Evolutionary conservation across 2,113 vertebrate genomes (phyloP).

Genomic region (Lagopus leucura): DNA sequence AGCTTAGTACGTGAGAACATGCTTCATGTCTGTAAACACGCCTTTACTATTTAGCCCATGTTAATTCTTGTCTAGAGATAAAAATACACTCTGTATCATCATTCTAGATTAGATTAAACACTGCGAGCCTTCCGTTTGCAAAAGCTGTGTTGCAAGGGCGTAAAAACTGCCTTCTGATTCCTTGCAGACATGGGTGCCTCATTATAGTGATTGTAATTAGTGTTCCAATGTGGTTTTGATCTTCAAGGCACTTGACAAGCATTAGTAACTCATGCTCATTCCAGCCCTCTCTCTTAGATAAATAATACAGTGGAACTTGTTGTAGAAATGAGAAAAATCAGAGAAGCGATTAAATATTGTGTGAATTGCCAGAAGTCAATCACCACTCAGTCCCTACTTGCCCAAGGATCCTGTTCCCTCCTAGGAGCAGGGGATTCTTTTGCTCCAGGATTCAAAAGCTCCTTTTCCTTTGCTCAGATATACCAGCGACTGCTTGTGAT

Average conservation of each 20-base stretch:
- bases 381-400: neutral
- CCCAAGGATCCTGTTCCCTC: neutral
- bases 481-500: neutral
- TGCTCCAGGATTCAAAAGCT: neutral
- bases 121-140: neutral
- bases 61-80: constrained; percentile 38
- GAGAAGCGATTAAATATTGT: neutral
- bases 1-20: neutral
- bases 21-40: neutral
- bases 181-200: constrained; percentile 17
- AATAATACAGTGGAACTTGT: neutral
- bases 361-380: neutral
- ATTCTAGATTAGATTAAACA: neutral
- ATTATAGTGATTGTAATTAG: constrained; percentile 36
- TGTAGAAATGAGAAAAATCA: neutral
- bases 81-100: neutral
- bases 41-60: neutral
- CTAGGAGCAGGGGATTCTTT: neutral
- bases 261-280: neutral
- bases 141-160: neutral
- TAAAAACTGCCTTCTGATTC: neutral
- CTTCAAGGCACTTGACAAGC: constrained; percentile 35
- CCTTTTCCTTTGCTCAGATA: neutral
- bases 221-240: neutral
- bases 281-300: neutral